phyloP scores from a whole-genome alignment of 2,888 invertebrate genomes.

The Rhagonycha fulva region DNA sequence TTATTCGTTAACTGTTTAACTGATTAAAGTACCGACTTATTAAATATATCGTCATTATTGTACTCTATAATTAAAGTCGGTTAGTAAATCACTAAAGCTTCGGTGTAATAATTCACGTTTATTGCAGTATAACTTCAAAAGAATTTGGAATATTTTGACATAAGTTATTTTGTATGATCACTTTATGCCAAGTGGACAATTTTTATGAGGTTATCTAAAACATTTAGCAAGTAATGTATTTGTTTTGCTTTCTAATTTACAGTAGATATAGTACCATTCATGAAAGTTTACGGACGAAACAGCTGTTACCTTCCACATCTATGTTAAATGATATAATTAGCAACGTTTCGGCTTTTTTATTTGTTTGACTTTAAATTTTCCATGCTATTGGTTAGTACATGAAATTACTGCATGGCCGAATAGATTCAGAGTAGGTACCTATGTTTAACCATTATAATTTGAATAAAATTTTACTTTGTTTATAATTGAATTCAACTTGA shows the following conservation, averaged over 20 bases:
- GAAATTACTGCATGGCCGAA: background rate
- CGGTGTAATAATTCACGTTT: constrained; percentile 3
- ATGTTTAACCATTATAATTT: background rate
- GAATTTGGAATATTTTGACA: constrained; percentile 22
- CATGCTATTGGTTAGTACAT: background rate
- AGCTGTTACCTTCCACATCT: constrained; percentile 18
- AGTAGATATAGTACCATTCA: constrained; percentile 13
- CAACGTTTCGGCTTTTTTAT: background rate
- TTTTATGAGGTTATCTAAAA: constrained; percentile 16
- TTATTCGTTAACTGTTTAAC: constrained; percentile 15
- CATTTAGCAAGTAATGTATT: constrained; percentile 13
- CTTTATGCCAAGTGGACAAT: constrained; percentile 21
- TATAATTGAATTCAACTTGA: background rate
- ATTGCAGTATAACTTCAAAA: constrained; percentile 17
- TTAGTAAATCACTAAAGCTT: constrained; percentile 2
- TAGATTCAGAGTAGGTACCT: background rate
- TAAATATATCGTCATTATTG: constrained; percentile 5
- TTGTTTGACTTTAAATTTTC: background rate
- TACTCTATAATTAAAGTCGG: constrained; percentile 6
- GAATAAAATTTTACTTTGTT: no score
- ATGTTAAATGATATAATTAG: constrained; percentile 19
- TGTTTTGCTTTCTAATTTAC: constrained; percentile 21
- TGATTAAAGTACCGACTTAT: constrained; percentile 19
- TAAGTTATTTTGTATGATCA: constrained; percentile 15
- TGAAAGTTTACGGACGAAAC: constrained; percentile 18